Evolutionary conservation across 2,888 invertebrate genomes (phyloP).

Genomic region (Patella pellucida): DNA sequence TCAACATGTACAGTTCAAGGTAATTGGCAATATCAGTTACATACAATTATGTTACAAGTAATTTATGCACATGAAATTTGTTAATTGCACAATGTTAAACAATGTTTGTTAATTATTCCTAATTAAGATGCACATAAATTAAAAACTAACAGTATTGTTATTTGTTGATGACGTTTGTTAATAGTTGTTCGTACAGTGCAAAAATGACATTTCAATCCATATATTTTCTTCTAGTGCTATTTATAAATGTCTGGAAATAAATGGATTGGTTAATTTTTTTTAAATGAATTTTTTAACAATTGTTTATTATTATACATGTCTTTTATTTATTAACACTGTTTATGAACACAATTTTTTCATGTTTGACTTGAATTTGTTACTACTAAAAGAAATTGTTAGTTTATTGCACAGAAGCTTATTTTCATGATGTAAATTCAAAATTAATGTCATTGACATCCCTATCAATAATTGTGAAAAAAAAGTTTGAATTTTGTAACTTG

Average conservation of each 20-base stretch:
- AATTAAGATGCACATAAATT: not conserved
- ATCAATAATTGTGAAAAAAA: no score
- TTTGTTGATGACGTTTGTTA: not conserved
- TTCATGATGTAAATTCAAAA: no score
- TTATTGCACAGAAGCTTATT: no score
- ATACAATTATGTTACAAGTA: no score
- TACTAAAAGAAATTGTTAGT: no score
- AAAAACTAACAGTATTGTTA: constrained; percentile 1
- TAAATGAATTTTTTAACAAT: not conserved
- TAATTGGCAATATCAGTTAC: not conserved
- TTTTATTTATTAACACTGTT: constrained; percentile 5
- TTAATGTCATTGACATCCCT: no score
- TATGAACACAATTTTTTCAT: constrained; percentile 4
- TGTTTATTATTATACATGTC: not conserved
- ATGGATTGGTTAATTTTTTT: not conserved
- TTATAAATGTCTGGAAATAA: not conserved
- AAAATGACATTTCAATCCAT: not conserved
- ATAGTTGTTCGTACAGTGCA: constrained; percentile 2
- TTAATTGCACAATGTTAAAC: not conserved
- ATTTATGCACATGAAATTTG: not conserved
- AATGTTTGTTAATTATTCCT: no score
- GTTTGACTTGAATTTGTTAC: no score
- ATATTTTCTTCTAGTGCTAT: not conserved
- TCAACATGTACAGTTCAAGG: not conserved
- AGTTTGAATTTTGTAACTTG: no score